Base-by-base conservation (phyloP, 2,888 invertebrate species). In the Mesorhabditis belari region DNA sequence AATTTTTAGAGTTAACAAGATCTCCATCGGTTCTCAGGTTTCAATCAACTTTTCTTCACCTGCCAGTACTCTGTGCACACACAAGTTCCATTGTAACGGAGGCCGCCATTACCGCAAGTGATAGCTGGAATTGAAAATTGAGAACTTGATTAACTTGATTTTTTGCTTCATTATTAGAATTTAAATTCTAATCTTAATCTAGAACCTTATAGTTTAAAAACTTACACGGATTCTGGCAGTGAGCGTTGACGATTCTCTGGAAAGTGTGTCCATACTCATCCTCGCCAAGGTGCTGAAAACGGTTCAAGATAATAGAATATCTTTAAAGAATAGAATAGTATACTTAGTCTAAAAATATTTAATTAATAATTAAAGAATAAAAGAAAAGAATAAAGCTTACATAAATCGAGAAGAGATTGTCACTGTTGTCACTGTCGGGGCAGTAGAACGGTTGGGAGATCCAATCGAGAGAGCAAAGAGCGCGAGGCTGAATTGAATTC, bases 221-320 rank as follows among this genome's bases (percentile, higher is more conserved):
- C 12, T 52, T 52, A 9, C 17, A 55, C 19, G 26, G 19, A 19
- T 50, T 51, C 35, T 28, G 44, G 52, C 71, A 71, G 28, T 69
- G 67, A 35, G 66, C 71, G 54, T 55, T 61, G 0, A 67, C 63
- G 26, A 69, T 29, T 62, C 76, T 67, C 60, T 75, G 74, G 75
- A 76, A 76, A 21, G 72, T 64, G 57, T 71, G 62, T 54, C 76
- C 76, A 59, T 63, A 70, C 49, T 71, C 73, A 60, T 76, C 76
- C 58, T 73, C 74, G 61, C 76, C 76, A 29, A 69, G 56, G 58
- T 71, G 69, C 12, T 21, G 25, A n/a, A 24, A 57, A 49, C 51
- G n/a, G 27, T 74, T 74, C 29, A 68, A 55, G 57, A 70, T 67
- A 61, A 63, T 52, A 26, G 17, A 44, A 55, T 4, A 27, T 28